Conservation (phyloP, 1,140 invertebrate species). For the Ceratosolen solmsi region DNA sequence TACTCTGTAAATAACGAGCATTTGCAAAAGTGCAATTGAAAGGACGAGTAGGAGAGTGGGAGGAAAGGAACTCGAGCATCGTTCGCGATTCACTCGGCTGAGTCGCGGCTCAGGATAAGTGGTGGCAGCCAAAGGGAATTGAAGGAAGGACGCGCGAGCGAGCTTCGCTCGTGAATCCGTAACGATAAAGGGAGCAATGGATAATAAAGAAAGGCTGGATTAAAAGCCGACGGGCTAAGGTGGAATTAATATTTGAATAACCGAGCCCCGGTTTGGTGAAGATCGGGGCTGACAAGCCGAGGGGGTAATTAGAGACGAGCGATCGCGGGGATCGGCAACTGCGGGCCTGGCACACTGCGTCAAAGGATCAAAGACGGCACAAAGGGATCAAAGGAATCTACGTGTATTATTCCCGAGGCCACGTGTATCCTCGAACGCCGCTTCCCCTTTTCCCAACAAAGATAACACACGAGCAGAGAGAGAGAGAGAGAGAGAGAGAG, state of each 20-base stretch:
- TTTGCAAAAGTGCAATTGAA: too few relatives aligned
- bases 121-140: too few relatives aligned
- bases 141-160: background rate
- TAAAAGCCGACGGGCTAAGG: too few relatives aligned
- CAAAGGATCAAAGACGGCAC: background rate
- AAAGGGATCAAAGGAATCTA: conserved; percentile 20
- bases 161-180: background rate
- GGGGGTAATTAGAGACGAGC: background rate
- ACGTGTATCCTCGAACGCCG: background rate
- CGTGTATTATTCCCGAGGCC: background rate
- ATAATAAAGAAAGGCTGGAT: background rate
- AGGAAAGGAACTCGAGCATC: too few relatives aligned
- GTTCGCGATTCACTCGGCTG: too few relatives aligned
- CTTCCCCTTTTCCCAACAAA: background rate
- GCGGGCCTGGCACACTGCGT: background rate
- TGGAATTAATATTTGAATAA: conserved; percentile 2
- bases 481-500: background rate
- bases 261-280: background rate
- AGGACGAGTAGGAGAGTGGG: too few relatives aligned
- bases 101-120: too few relatives aligned
- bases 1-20: too few relatives aligned
- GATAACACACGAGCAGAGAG: background rate
- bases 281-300: background rate
- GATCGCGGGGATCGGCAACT: background rate
- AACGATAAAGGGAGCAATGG: background rate